phyloP scores from a whole-genome alignment of 1,140 invertebrate genomes.

The Gerris buenoi region DNA sequence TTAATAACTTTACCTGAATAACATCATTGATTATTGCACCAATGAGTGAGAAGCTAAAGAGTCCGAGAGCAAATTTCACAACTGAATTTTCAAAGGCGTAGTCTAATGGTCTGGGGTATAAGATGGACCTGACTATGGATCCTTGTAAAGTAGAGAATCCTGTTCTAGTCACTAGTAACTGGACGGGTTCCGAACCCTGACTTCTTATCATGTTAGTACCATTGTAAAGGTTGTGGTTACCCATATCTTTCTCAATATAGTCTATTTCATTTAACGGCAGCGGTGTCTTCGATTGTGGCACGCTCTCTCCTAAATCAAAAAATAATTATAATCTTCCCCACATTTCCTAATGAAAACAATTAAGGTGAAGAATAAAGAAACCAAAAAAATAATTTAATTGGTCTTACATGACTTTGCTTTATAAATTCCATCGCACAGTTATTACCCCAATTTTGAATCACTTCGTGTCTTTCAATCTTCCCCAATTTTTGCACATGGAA shows the following conservation, averaged over 20 bases:
- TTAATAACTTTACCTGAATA: background rate
- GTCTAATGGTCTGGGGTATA: slow-evolving; percentile 86
- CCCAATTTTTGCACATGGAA: too few relatives aligned
- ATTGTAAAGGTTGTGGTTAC: slow-evolving; percentile 57
- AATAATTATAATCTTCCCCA: too few relatives aligned
- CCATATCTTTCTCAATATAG: slow-evolving; percentile 70
- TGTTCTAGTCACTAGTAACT: slow-evolving; percentile 53
- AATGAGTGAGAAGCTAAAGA: background rate
- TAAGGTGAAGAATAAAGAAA: too few relatives aligned
- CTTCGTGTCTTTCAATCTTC: too few relatives aligned
- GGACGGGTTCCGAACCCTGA: slow-evolving; percentile 47
- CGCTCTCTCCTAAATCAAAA: slow-evolving; percentile 34
- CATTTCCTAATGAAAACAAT: too few relatives aligned
- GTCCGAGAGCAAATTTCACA: background rate
- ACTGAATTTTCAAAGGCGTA: slow-evolving; percentile 65
- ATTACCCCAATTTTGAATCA: too few relatives aligned
- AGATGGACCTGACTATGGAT: slow-evolving; percentile 76
- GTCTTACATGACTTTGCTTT: too few relatives aligned
- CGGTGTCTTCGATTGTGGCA: slow-evolving; percentile 81
- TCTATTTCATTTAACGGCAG: slow-evolving; percentile 48
- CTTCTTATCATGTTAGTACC: slow-evolving; percentile 38
- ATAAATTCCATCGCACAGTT: too few relatives aligned
- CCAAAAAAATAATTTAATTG: too few relatives aligned
- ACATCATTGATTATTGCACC: background rate
- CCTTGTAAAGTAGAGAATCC: slow-evolving; percentile 85